These are phyloP conservation scores for Cepaea hortensis DNA, from an alignment of 2,888 invertebrate species.

Conservation along the genomic window DNA sequence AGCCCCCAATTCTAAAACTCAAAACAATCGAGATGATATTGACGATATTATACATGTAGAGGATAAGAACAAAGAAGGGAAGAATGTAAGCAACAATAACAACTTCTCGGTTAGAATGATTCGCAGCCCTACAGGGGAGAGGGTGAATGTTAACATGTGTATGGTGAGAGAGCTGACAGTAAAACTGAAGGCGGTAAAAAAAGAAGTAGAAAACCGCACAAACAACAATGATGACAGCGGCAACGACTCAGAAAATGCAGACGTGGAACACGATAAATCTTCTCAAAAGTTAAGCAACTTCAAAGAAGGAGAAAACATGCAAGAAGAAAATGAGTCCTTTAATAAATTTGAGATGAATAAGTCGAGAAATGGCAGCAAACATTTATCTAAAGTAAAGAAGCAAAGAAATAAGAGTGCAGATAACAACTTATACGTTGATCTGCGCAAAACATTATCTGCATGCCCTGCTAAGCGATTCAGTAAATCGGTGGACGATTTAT, in stretches of 20 bases:
- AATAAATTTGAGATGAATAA: neutral
- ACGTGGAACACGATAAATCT: neutral
- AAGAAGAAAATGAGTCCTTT: neutral
- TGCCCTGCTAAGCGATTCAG: neutral
- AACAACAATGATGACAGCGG: neutral
- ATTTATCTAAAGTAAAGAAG: neutral
- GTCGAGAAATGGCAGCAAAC: neutral
- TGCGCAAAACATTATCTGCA: neutral
- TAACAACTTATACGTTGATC: neutral
- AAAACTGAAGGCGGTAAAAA: constrained; percentile 40
- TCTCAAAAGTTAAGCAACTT: neutral
- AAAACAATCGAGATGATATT: neutral
- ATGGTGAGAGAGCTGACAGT: constrained; percentile 45
- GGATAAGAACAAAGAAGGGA: neutral
- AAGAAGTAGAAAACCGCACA: neutral
- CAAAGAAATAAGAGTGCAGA: constrained; percentile 5
- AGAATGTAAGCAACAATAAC: neutral
- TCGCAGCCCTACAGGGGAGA: neutral
- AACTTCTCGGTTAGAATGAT: neutral
- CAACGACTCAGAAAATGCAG: neutral
- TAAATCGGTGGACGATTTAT: constrained; percentile 22
- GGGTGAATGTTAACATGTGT: constrained; percentile 18
- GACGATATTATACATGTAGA: neutral
- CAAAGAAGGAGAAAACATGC: neutral
- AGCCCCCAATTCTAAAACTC: neutral